Percentiles rank a stretch among this genome's conserved stretches.
These are phyloP conservation scores for Syndactyla subalaris DNA, from an alignment of 2,797 vertebrate genomes.

Conservation along the genomic window DNA sequence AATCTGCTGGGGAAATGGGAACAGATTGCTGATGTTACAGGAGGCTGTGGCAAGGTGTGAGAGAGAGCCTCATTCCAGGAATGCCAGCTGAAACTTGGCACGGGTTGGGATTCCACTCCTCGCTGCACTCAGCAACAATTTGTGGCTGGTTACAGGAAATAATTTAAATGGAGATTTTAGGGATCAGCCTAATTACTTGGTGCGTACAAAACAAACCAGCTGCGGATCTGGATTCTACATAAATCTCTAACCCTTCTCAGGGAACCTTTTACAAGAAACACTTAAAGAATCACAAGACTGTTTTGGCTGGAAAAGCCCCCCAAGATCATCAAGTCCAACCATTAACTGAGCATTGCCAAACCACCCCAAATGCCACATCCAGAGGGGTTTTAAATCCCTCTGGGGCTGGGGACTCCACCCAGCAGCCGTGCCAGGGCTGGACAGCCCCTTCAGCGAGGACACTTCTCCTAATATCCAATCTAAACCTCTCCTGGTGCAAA, in stretches of 20 bases:
- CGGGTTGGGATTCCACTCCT: neutral
- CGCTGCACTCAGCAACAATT: accelerated
- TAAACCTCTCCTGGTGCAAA: neutral
- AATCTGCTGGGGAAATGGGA: neutral
- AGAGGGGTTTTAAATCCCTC: too few species aligned
- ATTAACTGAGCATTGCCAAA: neutral
- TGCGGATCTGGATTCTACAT: neutral
- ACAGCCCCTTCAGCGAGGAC: neutral
- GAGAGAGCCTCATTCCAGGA: neutral
- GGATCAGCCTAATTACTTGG: neutral
- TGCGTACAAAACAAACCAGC: neutral
- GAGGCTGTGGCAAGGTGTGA: neutral
- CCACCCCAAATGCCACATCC: neutral
- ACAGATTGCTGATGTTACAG: neutral
- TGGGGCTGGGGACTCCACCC: neutral
- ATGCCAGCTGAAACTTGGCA: neutral
- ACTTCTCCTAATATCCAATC: too few species aligned
- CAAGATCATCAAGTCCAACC: neutral
- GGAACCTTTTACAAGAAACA: neutral
- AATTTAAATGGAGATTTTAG: neutral
- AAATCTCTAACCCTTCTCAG: neutral
- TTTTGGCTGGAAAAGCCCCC: neutral
- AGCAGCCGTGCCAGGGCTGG: neutral
- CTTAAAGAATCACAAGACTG: neutral
- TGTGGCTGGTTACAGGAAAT: neutral